A percentile compares a stretch with the other conserved stretches of the same genome.
Evolutionary conservation across 2,888 invertebrate genomes (phyloP).

Genomic region (Volucella bombylans): DNA sequence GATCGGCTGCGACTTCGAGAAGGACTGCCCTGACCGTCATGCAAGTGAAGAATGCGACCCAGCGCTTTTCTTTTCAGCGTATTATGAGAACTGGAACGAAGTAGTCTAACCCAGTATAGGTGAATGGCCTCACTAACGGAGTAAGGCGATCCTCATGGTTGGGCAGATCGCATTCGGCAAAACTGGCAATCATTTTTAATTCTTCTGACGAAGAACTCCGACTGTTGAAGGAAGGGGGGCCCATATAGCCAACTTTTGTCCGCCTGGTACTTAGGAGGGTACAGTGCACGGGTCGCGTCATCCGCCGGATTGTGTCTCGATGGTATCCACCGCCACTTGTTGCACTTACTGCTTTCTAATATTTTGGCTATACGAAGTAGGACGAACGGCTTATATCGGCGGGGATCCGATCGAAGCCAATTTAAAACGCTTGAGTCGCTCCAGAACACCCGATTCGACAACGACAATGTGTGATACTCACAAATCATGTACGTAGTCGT

Average conservation of each 20-base stretch:
- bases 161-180: too few species aligned
- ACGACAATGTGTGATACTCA: conserved; percentile 2
- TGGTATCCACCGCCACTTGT: conserved; percentile 75
- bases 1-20: conserved; percentile 22
- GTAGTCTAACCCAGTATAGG: conserved; percentile 49
- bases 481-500: not conserved
- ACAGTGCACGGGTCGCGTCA: conserved; percentile 62
- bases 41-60: not conserved
- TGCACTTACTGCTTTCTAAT: conserved; percentile 50
- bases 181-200: conserved; percentile 5
- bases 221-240: too few species aligned
- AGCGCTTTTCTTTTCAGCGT: conserved; percentile 45
- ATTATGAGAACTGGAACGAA: conserved; percentile 46
- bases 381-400: conserved; percentile 65
- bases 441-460: conserved; percentile 7
- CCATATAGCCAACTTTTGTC: too few species aligned
- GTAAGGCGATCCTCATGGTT: too few species aligned
- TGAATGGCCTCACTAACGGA: too few species aligned
- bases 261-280: too few species aligned
- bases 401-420: conserved; percentile 31
- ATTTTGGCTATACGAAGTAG: conserved; percentile 74
- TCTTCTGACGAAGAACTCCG: not conserved
- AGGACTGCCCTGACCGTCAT: not conserved
- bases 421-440: conserved; percentile 45
- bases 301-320: conserved; percentile 75